Base-by-base conservation (phyloP, 2,888 invertebrate genomes). In the Diaperis boleti region DNA sequence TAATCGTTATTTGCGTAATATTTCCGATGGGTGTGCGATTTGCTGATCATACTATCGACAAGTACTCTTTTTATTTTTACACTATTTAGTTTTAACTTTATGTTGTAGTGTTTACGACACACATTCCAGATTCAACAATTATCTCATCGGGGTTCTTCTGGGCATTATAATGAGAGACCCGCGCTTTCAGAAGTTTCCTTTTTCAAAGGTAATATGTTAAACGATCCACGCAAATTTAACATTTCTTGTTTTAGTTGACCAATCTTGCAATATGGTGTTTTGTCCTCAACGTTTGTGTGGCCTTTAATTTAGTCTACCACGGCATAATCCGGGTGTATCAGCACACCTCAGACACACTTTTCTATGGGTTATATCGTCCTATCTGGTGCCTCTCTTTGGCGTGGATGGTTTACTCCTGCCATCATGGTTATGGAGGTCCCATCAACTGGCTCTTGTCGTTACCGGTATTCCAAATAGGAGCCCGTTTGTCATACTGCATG, bases 401-500 rank as follows among this genome's bases (percentile, higher is more conserved):
- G 2, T 64, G 64, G 64, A 35, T 64, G 35, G 60, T 64, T 1
- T 64, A 60, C 37, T 64, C 64, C 0, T 64, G 64, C 11, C 22
- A 60, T 33, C 41, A 59, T 17, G 60, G 64, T 1, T 20, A 60
- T 29, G 60, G 64, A 7, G 60, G 60, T 67, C 80, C 83, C 6
- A 75, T 86, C 3, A 83, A 85, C 70, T 84, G 83, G 82, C 82
- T 86, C 63, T 76, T 86, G 0, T 84, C 85, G 0, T 72, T 83
- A 1, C 72, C 76, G 8, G 69, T 85, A 26, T 86, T 86, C 82
- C 83, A 84, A 75, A 76, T 85, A 7, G 79, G 85, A 0, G 83
- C 84, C 1, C 81, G 84, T 8, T 77, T 87, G 7, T 85, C 85
- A 0, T 87, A 84, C 66, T 84, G 85, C 5, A 82, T 86, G 74